phyloP scores from a whole-genome alignment of 1,140 invertebrate species.

The Psix sp. region DNA sequence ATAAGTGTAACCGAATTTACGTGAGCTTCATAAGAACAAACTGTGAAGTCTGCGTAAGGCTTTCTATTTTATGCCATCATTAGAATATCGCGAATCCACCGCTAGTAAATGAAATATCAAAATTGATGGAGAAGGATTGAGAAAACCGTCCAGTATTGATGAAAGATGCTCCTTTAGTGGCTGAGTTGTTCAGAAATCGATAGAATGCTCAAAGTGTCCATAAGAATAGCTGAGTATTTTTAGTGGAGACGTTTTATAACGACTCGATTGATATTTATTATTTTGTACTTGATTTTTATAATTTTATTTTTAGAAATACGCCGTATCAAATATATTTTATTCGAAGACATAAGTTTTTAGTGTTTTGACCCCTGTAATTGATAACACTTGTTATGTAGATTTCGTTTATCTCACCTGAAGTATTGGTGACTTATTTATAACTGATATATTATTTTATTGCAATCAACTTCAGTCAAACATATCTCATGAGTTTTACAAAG shows the following conservation, averaged over 20 bases:
- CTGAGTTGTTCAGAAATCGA: constrained; percentile 38
- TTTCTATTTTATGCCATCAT: constrained; percentile 6
- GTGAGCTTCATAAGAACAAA: no score
- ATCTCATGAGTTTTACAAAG: no score
- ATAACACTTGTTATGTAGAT: no score
- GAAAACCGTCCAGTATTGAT: constrained; percentile 45
- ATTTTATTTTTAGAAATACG: constrained; percentile 19
- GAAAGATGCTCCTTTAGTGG: constrained; percentile 51
- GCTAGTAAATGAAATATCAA: constrained; percentile 57
- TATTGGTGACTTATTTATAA: no score
- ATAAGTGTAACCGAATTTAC: no score
- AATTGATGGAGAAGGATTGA: constrained; percentile 3
- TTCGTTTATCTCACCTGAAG: no score
- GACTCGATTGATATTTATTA: constrained; percentile 17
- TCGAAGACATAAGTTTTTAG: no score
- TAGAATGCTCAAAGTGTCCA: constrained; percentile 67
- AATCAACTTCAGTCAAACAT: no score
- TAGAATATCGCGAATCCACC: constrained; percentile 20
- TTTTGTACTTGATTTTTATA: constrained; percentile 18
- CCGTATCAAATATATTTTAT: no score
- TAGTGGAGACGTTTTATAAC: constrained; percentile 2
- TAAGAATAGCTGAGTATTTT: constrained; percentile 70
- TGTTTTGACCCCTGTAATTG: no score
- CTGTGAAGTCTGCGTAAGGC: no score
- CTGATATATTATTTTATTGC: no score